Base-by-base conservation (phyloP, 2,113 vertebrate species). In the Colaptes auratus region DNA sequence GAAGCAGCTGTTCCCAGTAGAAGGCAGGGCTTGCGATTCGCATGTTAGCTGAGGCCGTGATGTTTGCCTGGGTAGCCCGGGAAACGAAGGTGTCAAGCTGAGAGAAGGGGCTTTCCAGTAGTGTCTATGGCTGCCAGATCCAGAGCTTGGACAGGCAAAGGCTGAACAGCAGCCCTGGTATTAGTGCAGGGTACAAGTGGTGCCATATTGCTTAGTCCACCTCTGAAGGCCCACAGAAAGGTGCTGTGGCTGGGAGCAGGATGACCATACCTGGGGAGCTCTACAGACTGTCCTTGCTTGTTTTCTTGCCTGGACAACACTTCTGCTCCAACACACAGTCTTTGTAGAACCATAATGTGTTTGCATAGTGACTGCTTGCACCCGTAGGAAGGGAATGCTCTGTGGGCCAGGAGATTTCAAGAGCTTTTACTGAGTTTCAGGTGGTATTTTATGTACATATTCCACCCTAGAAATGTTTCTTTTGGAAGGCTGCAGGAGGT, bases 381-480 rank as follows among this genome's bases (percentile, higher is more conserved):
- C 60, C 44, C 55, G 60, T 61, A 70, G 42, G 48, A 81, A 81
- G 35, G 28, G 56, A 84, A 46, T 24, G 36, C 21, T 77, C 52
- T 60, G 10, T 28, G 35, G 42, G 9, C 82, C 77, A 92, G 60
- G 90, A 93, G 66, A 53, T 94, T 48, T 50, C 33, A 72, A 78
- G 46, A 52, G 78, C 35, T 25, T 28, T 80, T 73, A 23, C 12
- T 61, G 71, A 61, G n/a, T 94, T 86, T 89, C 52, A 89, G 39
- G 42, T 81, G 35, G 15, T 71, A 72, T 96, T 93, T 96, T 92
- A 79, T 50, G 46, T 61, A 59, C 82, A 50, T 66, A 48, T 91
- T 89, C 35, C 56, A 59, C 55, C 31, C 46, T 70, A 75, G 71
- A 92, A 94, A 83, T 97, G 52, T 91, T 97, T 92, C 66, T 92